A percentile compares a stretch with the other conserved stretches of the same genome.
phyloP scores from a whole-genome alignment of 2,797 vertebrate genomes.

The Gephyroberyx darwinii region DNA sequence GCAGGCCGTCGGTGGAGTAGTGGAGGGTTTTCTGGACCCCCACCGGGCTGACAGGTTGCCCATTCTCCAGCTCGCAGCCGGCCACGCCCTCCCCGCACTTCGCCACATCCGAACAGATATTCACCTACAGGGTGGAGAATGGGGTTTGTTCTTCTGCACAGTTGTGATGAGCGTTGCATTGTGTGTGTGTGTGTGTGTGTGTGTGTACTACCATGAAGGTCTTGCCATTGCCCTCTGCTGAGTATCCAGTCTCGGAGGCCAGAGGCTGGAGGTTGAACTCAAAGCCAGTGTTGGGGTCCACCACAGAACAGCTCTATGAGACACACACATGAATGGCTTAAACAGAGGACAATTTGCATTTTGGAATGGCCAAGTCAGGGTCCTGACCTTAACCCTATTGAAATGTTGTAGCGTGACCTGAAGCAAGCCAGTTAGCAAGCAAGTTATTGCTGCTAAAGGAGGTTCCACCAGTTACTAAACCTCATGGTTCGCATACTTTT shows the following conservation, averaged over 20 bases:
- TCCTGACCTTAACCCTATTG: too few relatives aligned
- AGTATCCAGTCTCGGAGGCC: conserved; percentile 79
- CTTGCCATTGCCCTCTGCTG: conserved; percentile 79
- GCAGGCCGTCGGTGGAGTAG: conserved; percentile 86
- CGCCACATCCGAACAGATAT: conserved; percentile 83
- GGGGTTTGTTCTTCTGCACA: neutral
- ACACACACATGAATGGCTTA: neutral
- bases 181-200: neutral
- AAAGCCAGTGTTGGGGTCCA: conserved; percentile 90
- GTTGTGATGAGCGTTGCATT: neutral
- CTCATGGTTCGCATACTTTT: too few relatives aligned
- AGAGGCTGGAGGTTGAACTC: conserved; percentile 88
- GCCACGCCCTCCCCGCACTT: conserved; percentile 78
- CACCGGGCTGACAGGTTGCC: conserved; percentile 72
- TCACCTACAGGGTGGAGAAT: conserved; percentile 80
- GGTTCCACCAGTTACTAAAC: too few relatives aligned
- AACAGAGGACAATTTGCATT: too few relatives aligned
- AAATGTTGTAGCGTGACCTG: too few relatives aligned
- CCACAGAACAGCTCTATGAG: conserved; percentile 86
- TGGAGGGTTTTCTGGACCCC: conserved; percentile 84
- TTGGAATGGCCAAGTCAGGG: too few relatives aligned
- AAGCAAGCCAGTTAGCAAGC: too few relatives aligned
- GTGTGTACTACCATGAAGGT: conserved; percentile 83
- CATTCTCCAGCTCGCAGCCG: conserved; percentile 85
- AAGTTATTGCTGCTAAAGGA: too few relatives aligned